Base-by-base conservation (phyloP, 2,113 vertebrate species). In the Dendrocopos noguchii region DNA sequence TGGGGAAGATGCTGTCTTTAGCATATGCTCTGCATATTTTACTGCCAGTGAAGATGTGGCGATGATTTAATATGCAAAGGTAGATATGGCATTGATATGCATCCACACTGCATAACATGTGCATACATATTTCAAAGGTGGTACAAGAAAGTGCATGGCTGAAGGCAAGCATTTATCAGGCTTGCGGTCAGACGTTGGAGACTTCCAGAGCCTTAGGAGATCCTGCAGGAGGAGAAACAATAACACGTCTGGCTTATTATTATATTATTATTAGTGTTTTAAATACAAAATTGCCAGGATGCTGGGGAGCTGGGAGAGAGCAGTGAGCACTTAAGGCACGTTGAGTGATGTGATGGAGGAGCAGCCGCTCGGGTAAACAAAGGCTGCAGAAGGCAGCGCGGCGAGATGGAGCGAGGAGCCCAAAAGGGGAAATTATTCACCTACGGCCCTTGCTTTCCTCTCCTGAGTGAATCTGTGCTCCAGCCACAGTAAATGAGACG, bases 61-160 rank as follows among this genome's bases (percentile, higher is more conserved):
- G 4, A 88, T 97, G 96, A 97, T 97, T 97, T 97, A 97, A 97
- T 97, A 97, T 97, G 97, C 97, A 97, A 96, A 97, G 93, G 97
- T 95, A 96, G 97, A 95, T 96, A 6, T 95, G 95, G 96, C 97
- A 95, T 96, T 97, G 96, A 97, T 97, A 97, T 97, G 96, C 94
- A 95, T 94, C 97, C 96, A 50, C 94, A 66, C 95, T 87, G 92
- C 95, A 95, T 96, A 96, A 96, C 96, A 95, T 59, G 93, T 72
- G 92, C 96, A 95, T 91, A 90, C 95, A 96, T 97, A 96, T 97
- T 97, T 96, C 96, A 97, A 81, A 78, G 94, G 77, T 67, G 91
- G 87, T 76, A 57, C 46, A n/a, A 80, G 92, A 34, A 92, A 92
- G 94, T 4, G 88, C 77, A 6, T 25, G 1, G 88, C 91, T 90